Percentiles rank a stretch among this genome's conserved stretches.
Conservation (phyloP, 2,797 vertebrate species). For the Aldrovandia affinis region DNA sequence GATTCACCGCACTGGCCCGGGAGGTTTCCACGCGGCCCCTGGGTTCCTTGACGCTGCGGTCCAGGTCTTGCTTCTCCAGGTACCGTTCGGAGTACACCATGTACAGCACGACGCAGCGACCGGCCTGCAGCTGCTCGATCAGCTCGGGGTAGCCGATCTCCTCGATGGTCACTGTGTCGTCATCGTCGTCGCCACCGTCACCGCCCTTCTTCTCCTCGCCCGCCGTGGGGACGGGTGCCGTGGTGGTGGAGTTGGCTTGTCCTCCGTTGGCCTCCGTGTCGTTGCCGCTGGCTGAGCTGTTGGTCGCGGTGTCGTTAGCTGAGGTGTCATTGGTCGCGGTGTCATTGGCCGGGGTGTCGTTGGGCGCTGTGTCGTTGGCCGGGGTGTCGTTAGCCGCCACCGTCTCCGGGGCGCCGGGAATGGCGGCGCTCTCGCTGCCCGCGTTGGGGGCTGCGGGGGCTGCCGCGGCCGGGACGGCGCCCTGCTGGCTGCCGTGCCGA, state of each 20-base stretch:
- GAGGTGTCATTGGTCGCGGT: background rate
- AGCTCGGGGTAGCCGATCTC: constrained; percentile 73
- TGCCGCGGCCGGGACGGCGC: background rate
- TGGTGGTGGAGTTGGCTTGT: background rate
- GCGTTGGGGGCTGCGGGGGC: too few relatives aligned
- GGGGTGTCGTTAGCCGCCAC: background rate
- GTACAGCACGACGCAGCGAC: constrained; percentile 65
- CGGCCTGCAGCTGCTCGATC: constrained; percentile 66
- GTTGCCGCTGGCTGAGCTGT: constrained; percentile 37
- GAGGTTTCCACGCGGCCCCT: background rate
- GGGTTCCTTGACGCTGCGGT: background rate
- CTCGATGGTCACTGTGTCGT: constrained; percentile 65
- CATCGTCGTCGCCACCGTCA: constrained; percentile 38
- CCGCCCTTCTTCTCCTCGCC: background rate
- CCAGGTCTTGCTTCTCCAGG: constrained; percentile 44
- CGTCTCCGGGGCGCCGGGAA: background rate
- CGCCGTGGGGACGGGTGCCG: constrained; percentile 9
- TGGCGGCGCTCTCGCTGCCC: background rate
- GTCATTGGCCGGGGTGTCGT: constrained; percentile 33
- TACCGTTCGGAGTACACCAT: constrained; percentile 59
- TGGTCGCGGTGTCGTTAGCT: background rate
- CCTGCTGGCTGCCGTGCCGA: constrained; percentile 8
- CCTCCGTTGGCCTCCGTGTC: background rate
- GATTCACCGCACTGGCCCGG: background rate
- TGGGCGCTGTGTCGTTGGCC: background rate